Conservation (phyloP, 1,140 invertebrate genomes). For the Ylistrum balloti region DNA sequence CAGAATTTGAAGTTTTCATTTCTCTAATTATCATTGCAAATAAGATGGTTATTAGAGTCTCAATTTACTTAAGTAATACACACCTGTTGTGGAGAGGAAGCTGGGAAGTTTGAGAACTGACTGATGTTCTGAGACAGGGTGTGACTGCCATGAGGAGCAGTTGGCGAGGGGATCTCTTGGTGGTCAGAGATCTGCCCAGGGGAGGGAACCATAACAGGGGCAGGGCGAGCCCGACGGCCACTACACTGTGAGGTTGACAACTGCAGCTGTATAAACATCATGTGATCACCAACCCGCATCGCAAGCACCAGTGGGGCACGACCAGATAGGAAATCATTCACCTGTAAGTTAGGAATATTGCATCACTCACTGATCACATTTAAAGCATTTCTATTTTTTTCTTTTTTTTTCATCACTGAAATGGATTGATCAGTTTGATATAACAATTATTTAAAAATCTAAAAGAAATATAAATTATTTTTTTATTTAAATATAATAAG, state of each 20-base stretch:
- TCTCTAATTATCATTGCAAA: no score
- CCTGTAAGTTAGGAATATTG: conserved; percentile 83
- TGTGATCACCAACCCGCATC: conserved; percentile 96
- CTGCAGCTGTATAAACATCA: conserved; percentile 98
- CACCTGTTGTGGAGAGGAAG: neutral
- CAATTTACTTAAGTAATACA: neutral
- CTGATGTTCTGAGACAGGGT: conserved; percentile 92
- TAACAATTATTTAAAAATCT: no score
- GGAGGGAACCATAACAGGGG: conserved; percentile 61
- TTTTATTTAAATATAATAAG: no score
- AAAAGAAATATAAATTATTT: no score
- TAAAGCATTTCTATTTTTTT: no score
- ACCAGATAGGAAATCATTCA: conserved; percentile 96
- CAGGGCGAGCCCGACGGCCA: conserved; percentile 66
- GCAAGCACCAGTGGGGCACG: conserved; percentile 96
- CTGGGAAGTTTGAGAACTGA: conserved; percentile 3
- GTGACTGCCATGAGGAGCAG: conserved; percentile 86
- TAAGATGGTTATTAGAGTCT: neutral
- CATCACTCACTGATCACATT: no score
- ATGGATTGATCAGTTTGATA: no score
- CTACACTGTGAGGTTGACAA: conserved; percentile 90
- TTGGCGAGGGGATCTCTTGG: conserved; percentile 64
- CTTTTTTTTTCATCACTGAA: no score
- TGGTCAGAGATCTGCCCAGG: conserved; percentile 55
- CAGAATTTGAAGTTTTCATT: neutral